Evolutionary conservation across 2,888 invertebrate species (phyloP).

Genomic region (Ganaspis brasiliensis): DNA sequence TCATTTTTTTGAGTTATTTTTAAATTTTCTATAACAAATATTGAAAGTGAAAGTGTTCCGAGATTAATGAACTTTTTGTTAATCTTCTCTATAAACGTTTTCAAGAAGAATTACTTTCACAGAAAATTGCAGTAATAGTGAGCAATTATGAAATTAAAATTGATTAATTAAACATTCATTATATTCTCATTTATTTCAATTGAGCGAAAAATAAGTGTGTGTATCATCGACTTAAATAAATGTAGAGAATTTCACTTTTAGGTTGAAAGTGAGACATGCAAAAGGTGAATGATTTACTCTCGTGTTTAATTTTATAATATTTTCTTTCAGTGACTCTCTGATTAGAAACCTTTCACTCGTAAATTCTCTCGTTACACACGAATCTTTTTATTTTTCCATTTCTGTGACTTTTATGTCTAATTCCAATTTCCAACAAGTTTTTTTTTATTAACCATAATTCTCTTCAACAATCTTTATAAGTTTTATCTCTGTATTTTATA

Average conservation of each 20-base stretch:
- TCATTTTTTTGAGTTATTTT: no score
- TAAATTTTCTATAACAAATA: no score
- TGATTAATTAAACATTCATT: slow-evolving; percentile 17
- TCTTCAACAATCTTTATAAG: no score
- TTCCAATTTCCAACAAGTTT: no score
- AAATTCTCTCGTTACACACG: background rate
- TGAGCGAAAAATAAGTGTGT: slow-evolving; percentile 9
- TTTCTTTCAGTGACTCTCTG: no score
- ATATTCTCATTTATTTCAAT: slow-evolving; percentile 12
- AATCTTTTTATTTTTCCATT: background rate
- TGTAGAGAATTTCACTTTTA: slow-evolving; percentile 6
- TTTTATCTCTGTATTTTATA: no score
- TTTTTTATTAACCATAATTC: no score
- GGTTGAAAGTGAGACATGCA: slow-evolving; percentile 24
- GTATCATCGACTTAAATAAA: background rate
- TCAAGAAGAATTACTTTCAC: slow-evolving; percentile 13
- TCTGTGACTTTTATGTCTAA: no score
- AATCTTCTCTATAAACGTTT: background rate
- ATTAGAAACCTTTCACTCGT: slow-evolving; percentile 18
- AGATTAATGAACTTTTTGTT: slow-evolving; percentile 13
- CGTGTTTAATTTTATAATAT: no score
- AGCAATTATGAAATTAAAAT: slow-evolving; percentile 8
- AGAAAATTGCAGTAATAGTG: background rate
- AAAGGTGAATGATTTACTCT: slow-evolving; percentile 16
- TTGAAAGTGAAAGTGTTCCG: no score